Evolutionary conservation across 1,140 invertebrate species (phyloP), one percentile per base, ranked within the genome.

Genomic region (Heliconius congener): DNA sequence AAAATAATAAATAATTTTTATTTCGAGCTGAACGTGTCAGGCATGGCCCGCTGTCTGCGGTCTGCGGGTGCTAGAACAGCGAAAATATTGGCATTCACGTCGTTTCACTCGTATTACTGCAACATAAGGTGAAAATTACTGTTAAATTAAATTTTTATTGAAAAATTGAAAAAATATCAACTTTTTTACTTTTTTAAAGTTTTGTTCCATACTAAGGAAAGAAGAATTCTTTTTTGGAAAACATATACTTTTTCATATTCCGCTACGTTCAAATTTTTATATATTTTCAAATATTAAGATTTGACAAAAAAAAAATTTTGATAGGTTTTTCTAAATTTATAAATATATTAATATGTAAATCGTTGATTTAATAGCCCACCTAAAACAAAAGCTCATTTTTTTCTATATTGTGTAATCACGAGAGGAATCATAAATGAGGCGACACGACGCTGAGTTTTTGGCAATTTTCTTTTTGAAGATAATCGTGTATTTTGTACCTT

Each of bases 41-140:
- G 80, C 82, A 66, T 81, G 79, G 83, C 79, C 83, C 84, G 86
- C 80, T 86, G 85, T 83, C 82, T 89, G 86, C 82, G 86, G 85
- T 86, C 80, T 83, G 87, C 66, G 86, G 85, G 79, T 80, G 76
- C 55, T 83, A 82, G 77, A 79, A 81, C 78, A 78, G 76, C 74
- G 71, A 80, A 78, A 23, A n/a, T 39, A 74, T 73, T 19, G 46
- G 46, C 71, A 76, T 39, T 18, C 73, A 30, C 30, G 37, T 50
- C 42, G 1, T 34, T 50, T 77, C 42, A 73, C 71, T 73, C 55
- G 55, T 82, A 84, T 55, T 5, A 2, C 70, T 8, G 18, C 37
- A 1, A 57, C 34, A 81, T 83, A 83, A 73, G 72, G 16, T 73
- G 23, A 81, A 76, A 78, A 76, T 73, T 42, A 57, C 5, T 23